A percentile compares a stretch with the other conserved stretches of the same genome.
Conservation (phyloP, 2,888 invertebrate species). For the Drosophila quinaria region DNA sequence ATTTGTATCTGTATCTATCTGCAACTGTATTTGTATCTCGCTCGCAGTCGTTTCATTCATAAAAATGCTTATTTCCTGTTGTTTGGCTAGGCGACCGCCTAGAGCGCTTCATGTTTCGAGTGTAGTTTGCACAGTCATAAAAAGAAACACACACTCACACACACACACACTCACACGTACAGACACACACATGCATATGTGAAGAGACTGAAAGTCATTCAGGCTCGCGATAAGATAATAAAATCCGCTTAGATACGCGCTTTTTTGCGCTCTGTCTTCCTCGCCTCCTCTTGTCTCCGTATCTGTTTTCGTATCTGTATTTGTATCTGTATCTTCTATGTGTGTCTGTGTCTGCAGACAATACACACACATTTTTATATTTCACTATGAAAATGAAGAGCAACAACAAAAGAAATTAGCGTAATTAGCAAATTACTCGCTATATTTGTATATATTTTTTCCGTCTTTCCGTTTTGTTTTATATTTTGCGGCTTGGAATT, state of each 20-base stretch:
- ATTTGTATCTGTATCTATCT: constrained; percentile 14
- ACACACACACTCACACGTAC: constrained; percentile 16
- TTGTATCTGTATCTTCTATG: constrained; percentile 20
- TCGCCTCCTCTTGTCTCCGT: constrained; percentile 18
- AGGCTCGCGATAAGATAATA: constrained; percentile 77
- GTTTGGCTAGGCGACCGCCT: constrained; percentile 73
- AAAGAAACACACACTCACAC: too few species aligned
- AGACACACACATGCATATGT: constrained; percentile 22
- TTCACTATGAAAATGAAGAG: constrained; percentile 76
- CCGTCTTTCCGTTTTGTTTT: constrained; percentile 41
- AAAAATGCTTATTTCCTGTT: constrained; percentile 82
- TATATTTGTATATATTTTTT: constrained; percentile 16
- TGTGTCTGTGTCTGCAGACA: constrained; percentile 25
- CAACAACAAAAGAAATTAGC: constrained; percentile 80
- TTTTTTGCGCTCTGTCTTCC: constrained; percentile 58
- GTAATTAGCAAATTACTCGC: constrained; percentile 79
- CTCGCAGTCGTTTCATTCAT: constrained; percentile 79
- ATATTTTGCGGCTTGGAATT: constrained; percentile 67
- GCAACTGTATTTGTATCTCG: constrained; percentile 31
- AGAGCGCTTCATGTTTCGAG: constrained; percentile 67
- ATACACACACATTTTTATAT: constrained; percentile 29
- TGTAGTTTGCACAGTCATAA: constrained; percentile 74
- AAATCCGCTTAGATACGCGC: constrained; percentile 80
- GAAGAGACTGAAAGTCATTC: constrained; percentile 59
- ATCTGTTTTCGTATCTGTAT: too few species aligned